Conservation (phyloP, 2,888 invertebrate species). For the Cryptocheilus praepositus region DNA sequence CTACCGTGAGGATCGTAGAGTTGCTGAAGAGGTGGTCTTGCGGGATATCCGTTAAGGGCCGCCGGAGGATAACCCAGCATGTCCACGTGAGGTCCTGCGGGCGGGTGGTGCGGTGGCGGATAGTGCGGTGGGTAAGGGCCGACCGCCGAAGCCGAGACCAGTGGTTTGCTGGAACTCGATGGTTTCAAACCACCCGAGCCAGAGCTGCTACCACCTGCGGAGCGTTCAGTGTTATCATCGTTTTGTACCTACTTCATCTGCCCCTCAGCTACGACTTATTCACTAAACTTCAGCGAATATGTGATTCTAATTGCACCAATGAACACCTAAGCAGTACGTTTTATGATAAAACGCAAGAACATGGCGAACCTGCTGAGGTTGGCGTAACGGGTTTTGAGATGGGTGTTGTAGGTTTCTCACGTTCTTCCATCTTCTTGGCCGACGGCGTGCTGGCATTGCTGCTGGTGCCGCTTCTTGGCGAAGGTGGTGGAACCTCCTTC, state of each 20-base stretch:
- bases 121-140: slow-evolving; percentile 73
- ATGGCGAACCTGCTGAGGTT: slow-evolving; percentile 78
- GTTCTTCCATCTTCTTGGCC: slow-evolving; percentile 86
- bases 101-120: slow-evolving; percentile 73
- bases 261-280: not conserved
- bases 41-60: slow-evolving; percentile 80
- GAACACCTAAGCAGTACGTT: not conserved
- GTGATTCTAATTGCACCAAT: too few species aligned
- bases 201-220: slow-evolving; percentile 76
- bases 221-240: too few species aligned
- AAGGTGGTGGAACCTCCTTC: slow-evolving; percentile 79
- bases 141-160: slow-evolving; percentile 71
- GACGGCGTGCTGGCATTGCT: slow-evolving; percentile 94
- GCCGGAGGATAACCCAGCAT: slow-evolving; percentile 78
- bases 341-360: too few species aligned
- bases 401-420: slow-evolving; percentile 93
- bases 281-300: too few species aligned
- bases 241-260: too few species aligned
- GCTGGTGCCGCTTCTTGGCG: slow-evolving; percentile 84
- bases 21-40: slow-evolving; percentile 80
- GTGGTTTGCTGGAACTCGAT: slow-evolving; percentile 76
- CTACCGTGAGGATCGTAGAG: slow-evolving; percentile 82
- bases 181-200: slow-evolving; percentile 76
- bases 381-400: slow-evolving; percentile 94
- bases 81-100: slow-evolving; percentile 73